A percentile compares a stretch with the other conserved stretches of the same genome.
phyloP scores from a whole-genome alignment of 2,113 vertebrate genomes.

The Apteryx owenii region DNA sequence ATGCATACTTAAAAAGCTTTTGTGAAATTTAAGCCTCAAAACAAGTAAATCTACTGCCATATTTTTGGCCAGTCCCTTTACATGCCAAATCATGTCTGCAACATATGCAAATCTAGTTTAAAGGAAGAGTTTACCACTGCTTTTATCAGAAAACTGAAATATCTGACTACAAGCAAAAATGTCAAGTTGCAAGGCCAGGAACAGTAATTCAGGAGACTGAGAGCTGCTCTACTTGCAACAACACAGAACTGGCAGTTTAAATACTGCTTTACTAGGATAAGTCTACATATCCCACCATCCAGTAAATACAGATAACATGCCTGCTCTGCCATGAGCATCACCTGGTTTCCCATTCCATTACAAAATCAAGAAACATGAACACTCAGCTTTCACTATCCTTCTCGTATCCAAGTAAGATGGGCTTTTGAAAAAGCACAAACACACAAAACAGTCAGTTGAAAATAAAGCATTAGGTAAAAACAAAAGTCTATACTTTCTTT shows the following conservation, averaged over 20 bases:
- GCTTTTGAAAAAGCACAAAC: background rate
- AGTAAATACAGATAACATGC: background rate
- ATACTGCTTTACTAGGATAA: background rate
- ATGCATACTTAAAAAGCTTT: conserved; percentile 16
- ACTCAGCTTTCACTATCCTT: background rate
- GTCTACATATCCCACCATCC: background rate
- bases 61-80: conserved; percentile 23
- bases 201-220: background rate
- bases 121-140: background rate
- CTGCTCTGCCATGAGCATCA: background rate
- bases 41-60: conserved; percentile 5
- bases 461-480: background rate
- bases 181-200: background rate
- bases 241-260: background rate
- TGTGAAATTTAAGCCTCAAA: conserved; percentile 46
- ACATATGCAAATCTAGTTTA: background rate
- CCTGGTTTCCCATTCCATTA: background rate
- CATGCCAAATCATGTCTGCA: conserved; percentile 21
- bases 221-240: background rate
- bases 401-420: background rate
- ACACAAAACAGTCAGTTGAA: background rate
- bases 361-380: background rate
- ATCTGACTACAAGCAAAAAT: background rate
- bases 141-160: background rate
- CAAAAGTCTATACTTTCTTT: background rate